Evolutionary conservation across 2,797 vertebrate species (phyloP).

Genomic region (Okamejei kenojei): DNA sequence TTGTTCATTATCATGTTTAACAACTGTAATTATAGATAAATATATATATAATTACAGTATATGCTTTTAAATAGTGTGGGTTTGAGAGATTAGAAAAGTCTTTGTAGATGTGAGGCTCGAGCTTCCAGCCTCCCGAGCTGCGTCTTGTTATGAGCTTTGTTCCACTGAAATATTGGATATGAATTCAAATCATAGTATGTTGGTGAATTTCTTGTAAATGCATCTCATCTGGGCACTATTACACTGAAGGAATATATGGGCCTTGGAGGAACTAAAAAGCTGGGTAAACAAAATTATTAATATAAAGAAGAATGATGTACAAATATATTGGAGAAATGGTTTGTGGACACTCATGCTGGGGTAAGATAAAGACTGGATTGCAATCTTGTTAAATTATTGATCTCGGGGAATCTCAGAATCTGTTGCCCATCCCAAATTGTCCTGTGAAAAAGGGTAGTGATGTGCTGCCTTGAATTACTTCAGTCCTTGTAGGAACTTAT

Average conservation of each 20-base stretch:
- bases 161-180: not conserved
- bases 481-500: too few species aligned
- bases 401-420: too few species aligned
- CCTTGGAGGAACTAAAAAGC: not conserved
- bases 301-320: not conserved
- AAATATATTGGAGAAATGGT: not conserved
- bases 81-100: not conserved
- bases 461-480: too few species aligned
- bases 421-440: too few species aligned
- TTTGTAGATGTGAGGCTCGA: not conserved
- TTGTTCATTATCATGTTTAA: constrained; percentile 11
- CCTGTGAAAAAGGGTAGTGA: too few species aligned
- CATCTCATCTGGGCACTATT: not conserved
- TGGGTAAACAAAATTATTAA: not conserved
- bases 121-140: not conserved
- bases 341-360: not conserved
- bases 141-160: not conserved
- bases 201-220: not conserved
- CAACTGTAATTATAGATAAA: not conserved
- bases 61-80: not conserved
- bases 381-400: not conserved
- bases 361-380: not conserved
- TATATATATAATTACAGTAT: not conserved
- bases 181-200: not conserved
- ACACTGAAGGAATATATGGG: not conserved